Percentiles rank a stretch among this genome's conserved stretches.
Evolutionary conservation across 2,797 vertebrate genomes (phyloP).

Genomic region (Phoxinus dragarum): DNA sequence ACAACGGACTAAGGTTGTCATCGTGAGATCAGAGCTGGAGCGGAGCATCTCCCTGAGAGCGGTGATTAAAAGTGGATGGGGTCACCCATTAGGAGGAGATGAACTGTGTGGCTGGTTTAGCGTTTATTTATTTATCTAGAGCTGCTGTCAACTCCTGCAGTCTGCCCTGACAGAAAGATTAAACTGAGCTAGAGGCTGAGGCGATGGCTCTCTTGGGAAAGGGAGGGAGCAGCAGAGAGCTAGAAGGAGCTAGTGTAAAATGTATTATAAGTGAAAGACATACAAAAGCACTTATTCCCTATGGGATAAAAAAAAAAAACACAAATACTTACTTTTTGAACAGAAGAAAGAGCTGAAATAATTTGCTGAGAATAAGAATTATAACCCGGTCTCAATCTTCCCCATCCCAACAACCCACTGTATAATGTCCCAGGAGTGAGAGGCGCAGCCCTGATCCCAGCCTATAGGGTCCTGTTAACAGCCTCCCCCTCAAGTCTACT

Average conservation of each 20-base stretch:
- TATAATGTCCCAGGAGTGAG: constrained; percentile 9
- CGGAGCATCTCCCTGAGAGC: background rate
- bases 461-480: constrained; percentile 24
- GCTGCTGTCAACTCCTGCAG: constrained; percentile 72
- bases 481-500: constrained; percentile 4
- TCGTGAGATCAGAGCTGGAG: constrained; percentile 9
- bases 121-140: constrained; percentile 79
- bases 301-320: background rate
- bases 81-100: constrained; percentile 40
- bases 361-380: constrained; percentile 11
- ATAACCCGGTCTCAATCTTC: background rate
- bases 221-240: constrained; percentile 1
- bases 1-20: background rate
- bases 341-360: background rate
- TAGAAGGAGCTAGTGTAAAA: background rate
- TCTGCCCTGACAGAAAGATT: constrained; percentile 53
- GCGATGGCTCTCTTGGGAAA: constrained; percentile 41
- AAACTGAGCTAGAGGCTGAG: constrained; percentile 44
- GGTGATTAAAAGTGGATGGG: constrained; percentile 44
- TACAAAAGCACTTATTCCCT: constrained; percentile 9
- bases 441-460: constrained; percentile 4
- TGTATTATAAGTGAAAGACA: background rate
- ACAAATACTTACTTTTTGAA: background rate
- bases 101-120: constrained; percentile 48
- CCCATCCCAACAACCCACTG: background rate